phyloP scores from a whole-genome alignment of 2,113 vertebrate genomes.

The Phrynosoma platyrhinos region DNA sequence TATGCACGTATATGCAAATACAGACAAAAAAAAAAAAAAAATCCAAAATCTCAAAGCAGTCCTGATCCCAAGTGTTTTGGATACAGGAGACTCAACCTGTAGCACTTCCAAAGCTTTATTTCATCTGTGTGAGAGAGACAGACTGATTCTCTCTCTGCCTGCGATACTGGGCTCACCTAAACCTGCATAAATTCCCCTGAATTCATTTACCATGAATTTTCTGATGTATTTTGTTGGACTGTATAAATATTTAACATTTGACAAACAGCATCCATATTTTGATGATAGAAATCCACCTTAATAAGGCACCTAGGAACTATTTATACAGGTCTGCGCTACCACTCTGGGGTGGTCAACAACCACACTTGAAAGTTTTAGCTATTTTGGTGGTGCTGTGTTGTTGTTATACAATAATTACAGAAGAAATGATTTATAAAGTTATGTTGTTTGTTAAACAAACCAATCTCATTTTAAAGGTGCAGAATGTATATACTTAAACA shows the following conservation, averaged over 20 bases:
- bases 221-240: not conserved
- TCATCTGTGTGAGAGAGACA: not conserved
- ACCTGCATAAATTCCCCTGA: not conserved
- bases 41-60: too few species aligned
- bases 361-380: not conserved
- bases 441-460: not conserved
- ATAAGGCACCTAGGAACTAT: not conserved
- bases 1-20: too few species aligned
- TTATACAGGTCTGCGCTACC: not conserved
- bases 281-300: not conserved
- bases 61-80: too few species aligned
- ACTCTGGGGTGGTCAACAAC: not conserved
- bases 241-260: not conserved
- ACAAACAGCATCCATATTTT: not conserved
- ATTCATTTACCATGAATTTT: not conserved
- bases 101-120: not conserved
- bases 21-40: not conserved
- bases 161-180: not conserved
- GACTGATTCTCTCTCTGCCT: not conserved
- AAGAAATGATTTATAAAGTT: slow-evolving; percentile 1
- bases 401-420: not conserved
- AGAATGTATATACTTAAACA: slow-evolving; percentile 23
- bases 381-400: accelerated
- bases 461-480: slow-evolving; percentile 38
- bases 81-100: not conserved